Evolutionary conservation across 2,888 invertebrate genomes (phyloP).

Genomic region (Itoplectis maculator): DNA sequence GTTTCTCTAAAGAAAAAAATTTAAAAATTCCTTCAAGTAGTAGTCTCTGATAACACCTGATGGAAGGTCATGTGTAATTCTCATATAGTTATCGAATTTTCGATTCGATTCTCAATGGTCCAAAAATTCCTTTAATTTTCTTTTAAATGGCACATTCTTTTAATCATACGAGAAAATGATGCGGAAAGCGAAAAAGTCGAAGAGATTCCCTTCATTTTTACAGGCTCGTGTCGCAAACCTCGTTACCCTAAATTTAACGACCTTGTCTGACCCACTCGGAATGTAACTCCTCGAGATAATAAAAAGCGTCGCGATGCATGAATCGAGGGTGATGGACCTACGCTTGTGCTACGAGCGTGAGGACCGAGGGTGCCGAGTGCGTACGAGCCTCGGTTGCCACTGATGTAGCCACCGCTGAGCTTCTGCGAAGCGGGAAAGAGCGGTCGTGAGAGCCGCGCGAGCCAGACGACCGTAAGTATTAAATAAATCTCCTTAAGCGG

Average conservation of each 20-base stretch:
- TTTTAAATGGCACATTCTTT: neutral
- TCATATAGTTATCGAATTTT: too few relatives aligned
- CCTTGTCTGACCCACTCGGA: constrained; percentile 55
- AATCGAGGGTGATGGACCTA: constrained; percentile 24
- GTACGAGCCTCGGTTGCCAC: constrained; percentile 31
- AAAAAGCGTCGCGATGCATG: neutral
- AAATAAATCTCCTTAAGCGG: constrained; percentile 82
- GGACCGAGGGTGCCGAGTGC: constrained; percentile 18
- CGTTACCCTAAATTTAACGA: constrained; percentile 51
- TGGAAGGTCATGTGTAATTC: too few relatives aligned
- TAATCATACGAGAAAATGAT: neutral
- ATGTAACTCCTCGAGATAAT: constrained; percentile 57
- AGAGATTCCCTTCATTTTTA: constrained; percentile 36
- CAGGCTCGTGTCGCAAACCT: constrained; percentile 46
- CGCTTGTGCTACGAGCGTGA: constrained; percentile 43
- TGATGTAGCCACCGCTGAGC: constrained; percentile 37
- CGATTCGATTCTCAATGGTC: too few relatives aligned
- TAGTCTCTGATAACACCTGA: too few relatives aligned
- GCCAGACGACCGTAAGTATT: constrained; percentile 81
- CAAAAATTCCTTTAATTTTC: neutral
- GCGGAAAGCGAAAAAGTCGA: neutral
- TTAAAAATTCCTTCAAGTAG: neutral
- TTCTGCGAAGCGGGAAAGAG: constrained; percentile 65
- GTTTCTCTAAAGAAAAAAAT: constrained; percentile 60
- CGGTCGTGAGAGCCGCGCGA: constrained; percentile 74